A percentile compares a stretch with the other conserved stretches of the same genome.
phyloP scores from a whole-genome alignment of 2,797 vertebrate genomes.

The Leptodactylus fallax region DNA sequence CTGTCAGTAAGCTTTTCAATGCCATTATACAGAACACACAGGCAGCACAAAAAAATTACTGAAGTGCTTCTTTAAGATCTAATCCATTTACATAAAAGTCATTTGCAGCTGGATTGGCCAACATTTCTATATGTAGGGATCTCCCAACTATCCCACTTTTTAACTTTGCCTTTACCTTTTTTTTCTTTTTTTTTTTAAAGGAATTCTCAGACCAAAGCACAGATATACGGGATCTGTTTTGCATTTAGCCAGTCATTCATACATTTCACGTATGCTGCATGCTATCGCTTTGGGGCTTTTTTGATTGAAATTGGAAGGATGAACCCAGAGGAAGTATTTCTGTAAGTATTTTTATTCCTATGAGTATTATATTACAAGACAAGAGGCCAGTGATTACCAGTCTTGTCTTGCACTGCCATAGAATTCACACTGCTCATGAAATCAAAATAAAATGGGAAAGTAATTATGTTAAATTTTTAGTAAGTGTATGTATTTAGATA shows the following conservation, averaged over 20 bases:
- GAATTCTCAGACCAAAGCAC: conserved; percentile 66
- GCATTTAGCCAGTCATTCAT: conserved; percentile 69
- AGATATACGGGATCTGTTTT: conserved; percentile 64
- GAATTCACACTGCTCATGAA: too few relatives aligned
- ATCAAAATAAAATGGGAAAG: too few relatives aligned
- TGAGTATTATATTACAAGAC: neutral
- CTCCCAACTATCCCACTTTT: too few relatives aligned
- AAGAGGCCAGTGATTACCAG: neutral
- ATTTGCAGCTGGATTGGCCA: too few relatives aligned
- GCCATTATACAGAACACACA: too few relatives aligned
- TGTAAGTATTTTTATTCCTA: conserved; percentile 64
- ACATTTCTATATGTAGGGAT: too few relatives aligned
- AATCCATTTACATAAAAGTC: too few relatives aligned
- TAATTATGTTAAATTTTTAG: too few relatives aligned
- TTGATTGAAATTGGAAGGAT: conserved; percentile 70
- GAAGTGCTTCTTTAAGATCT: too few relatives aligned
- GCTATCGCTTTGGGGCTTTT: conserved; percentile 66
- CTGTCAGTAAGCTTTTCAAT: too few relatives aligned
- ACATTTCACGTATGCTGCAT: conserved; percentile 63
- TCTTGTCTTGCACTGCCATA: neutral
- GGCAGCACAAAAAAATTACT: too few relatives aligned
- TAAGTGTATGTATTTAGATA: too few relatives aligned
- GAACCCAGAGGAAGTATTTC: conserved; percentile 70
- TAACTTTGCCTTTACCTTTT: conserved; percentile 42
- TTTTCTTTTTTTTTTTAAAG: conserved; percentile 66